Evolutionary conservation across 2,113 vertebrate species (phyloP).

Genomic region (Phaethon lepturus): DNA sequence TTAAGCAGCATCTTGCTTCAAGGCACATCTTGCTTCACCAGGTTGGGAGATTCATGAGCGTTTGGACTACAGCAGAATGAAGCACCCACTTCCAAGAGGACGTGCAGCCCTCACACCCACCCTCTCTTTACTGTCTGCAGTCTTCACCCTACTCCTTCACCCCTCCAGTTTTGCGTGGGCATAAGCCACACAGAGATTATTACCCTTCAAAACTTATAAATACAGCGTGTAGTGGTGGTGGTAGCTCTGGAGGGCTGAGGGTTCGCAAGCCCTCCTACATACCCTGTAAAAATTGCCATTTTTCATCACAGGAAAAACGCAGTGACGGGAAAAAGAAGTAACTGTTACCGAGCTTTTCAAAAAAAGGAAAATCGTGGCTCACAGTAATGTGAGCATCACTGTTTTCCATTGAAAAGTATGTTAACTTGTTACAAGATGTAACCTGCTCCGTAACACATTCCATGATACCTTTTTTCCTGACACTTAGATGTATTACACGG

Average conservation of each 20-base stretch:
- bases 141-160: not conserved
- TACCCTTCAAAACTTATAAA: not conserved
- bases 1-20: not conserved
- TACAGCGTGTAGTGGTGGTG: not conserved
- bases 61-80: not conserved
- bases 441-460: not conserved
- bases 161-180: not conserved
- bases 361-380: not conserved
- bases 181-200: not conserved
- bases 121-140: not conserved
- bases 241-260: not conserved
- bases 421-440: not conserved
- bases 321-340: not conserved
- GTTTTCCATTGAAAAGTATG: not conserved
- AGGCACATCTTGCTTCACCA: not conserved
- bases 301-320: not conserved
- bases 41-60: not conserved
- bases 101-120: not conserved
- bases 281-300: not conserved
- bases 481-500: not conserved
- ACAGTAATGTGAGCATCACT: not conserved
- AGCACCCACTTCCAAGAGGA: not conserved
- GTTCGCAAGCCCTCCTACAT: not conserved
- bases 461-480: not conserved
- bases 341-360: not conserved